Evolutionary conservation across 2,113 vertebrate species (phyloP), one percentile per base, ranked within the genome.

Genomic region (Tautogolabrus adspersus): DNA sequence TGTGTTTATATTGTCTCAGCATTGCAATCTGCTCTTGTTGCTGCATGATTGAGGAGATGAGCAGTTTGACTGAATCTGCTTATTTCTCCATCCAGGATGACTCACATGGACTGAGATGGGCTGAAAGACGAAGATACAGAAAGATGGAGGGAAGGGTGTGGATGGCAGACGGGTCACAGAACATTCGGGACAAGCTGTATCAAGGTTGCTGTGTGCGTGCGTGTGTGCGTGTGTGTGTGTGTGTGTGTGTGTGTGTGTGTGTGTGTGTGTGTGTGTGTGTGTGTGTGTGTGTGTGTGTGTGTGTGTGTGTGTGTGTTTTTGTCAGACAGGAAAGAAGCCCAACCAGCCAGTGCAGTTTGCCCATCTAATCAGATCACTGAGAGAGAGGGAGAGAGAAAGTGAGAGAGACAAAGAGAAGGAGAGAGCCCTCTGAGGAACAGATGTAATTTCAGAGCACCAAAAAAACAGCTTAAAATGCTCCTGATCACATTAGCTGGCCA

Each of bases 401-500:
- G 57, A 22, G 52, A 56, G 13, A 70, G 2, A 70, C 16, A 72
- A 15, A 55, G 52, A 72, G 66, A 54, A 79, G 83, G 90, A 87
- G 89, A 90, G 91, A 87, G 82, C 81, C 86, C 92, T 86, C 90
- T 47, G 81, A 93, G 46, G 79, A 90, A 82, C 91, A 94, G 93
- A 96, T 93, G 87, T 93, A 95, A 96, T 94, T 93, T 94, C 91
- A 93, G 92, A 92, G 85, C 84, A 85, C 75, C 82, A 90, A 94
- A 66, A n/a, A 91, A 86, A 58, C 82, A 89, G 91, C 89, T 94
- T 94, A 95, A 95, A 96, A 95, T 93, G 93, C 84, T 91, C 88
- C 91, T 96, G 94, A 96, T 95, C 94, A 92, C 90, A 96, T 96
- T 96, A 96, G 88, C 82, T 90, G 63, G 60, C 94, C 94, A 92